Percentiles rank a stretch among this genome's conserved stretches.
These are phyloP conservation scores for Neotragus moschatus DNA, from an alignment of 2,113 vertebrate species.

Conservation along the genomic window DNA sequence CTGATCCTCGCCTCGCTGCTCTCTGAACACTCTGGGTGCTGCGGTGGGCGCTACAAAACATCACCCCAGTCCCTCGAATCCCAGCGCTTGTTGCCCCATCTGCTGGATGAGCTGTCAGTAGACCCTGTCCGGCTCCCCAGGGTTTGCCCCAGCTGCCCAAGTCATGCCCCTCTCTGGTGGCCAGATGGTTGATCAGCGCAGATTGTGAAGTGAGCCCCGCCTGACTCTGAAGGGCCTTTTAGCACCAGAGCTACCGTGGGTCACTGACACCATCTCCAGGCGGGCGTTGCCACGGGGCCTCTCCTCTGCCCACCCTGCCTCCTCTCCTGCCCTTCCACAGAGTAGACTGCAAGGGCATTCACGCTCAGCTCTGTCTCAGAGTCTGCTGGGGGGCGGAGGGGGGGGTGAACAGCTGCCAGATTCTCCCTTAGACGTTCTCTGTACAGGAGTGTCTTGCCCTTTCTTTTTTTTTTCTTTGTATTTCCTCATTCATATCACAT, in stretches of 20 bases:
- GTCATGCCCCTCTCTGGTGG: not conserved
- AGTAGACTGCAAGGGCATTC: not conserved
- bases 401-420: not conserved
- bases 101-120: not conserved
- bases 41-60: rapidly evolving
- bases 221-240: not conserved
- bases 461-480: not conserved
- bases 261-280: not conserved
- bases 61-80: rapidly evolving
- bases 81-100: no score
- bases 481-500: not conserved
- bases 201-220: not conserved
- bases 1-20: not conserved
- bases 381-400: not conserved
- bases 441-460: not conserved
- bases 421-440: not conserved
- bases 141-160: not conserved
- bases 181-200: rapidly evolving
- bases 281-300: not conserved
- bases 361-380: not conserved
- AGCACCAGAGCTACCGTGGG: not conserved
- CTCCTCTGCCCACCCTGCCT: not conserved
- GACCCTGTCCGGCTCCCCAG: not conserved
- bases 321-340: not conserved
- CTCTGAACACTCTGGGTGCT: not conserved